Base-by-base conservation (phyloP, 2,797 vertebrate species). In the Triplophysa yarkandensis region DNA sequence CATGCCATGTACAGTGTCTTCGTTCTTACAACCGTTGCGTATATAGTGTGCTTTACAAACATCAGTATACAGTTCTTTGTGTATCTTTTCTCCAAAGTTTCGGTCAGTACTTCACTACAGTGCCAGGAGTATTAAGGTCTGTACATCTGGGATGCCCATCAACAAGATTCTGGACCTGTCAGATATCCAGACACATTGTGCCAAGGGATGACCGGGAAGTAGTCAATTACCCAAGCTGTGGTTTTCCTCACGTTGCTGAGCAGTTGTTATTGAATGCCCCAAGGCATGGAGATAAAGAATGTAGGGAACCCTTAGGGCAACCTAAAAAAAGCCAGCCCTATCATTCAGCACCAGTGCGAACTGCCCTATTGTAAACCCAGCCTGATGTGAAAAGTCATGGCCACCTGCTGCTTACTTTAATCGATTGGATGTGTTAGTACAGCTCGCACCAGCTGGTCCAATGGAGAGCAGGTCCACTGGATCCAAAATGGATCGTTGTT, bases 231-330 rank as follows among this genome's bases (percentile, higher is more conserved):
- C 28, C 30, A 28, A 28, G 10, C 28, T 46, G 36, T 25, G 52
- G 19, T 55, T 74, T 60, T 61, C 28, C 14, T 19, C 44, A 60
- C 68, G 34, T 34, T 27, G 30, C n/a, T 17, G 32, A 54, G n/a
- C 21, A 71, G 52, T 60, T 61, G 44, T 68, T 66, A 66, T 50
- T 34, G n/a, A 43, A 48, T 32, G 46, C 68, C 80, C 65, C 10
- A 21, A 30, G 62, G 62, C 50, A 17, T 54, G 27, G 10, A 30
- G 60, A 57, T 67, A 34, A n/a, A n/a, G n/a, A n/a, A 30, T 44
- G 52, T n/a, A 11, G 2, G 17, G 23, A 4, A 21, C n/a, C 32
- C 23, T n/a, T 7, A 7, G 23, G 25, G 27, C 4, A 2, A 25
- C 43, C 30, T 13, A 55, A 34, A 57, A 63, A 70, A 30, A 23